Base-by-base conservation (phyloP, 2,113 vertebrate species). In the Antigone vipio region DNA sequence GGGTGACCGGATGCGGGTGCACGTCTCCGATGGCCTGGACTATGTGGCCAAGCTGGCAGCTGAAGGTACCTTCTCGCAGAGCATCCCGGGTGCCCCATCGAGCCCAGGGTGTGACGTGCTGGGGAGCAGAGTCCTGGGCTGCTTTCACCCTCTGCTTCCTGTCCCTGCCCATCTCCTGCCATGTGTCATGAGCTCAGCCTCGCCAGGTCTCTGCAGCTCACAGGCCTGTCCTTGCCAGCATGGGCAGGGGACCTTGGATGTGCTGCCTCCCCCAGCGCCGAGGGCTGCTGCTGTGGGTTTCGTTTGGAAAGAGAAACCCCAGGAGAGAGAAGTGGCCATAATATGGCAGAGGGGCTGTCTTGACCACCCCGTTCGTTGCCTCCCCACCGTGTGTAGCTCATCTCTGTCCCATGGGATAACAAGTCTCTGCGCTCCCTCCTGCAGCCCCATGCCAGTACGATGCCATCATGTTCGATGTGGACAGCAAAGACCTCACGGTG, bases 381-480 rank as follows among this genome's bases (percentile, higher is more conserved):
- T 81, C 44, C 30, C 8, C 9, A 12, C 17, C 0, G 0, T 49
- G 47, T 3, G 1, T 44, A n/a, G 38, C 21, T 89, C 52, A 19
- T 6, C 22, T 44, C 22, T 83, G 20, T 52, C 32, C 55, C 27
- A 15, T 2, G 14, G 50, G 34, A 32, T 93, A 45, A 86, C 7
- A n/a, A 29, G 16, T 56, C 45, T 79, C 40, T 79, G 52, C 9
- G 13, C 30, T 91, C 29, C 24, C 38, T 96, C 73, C 87, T 47
- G 15, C 92, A 99, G 99, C 96, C 4, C 82, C 69, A 79, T 97
- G 97, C 66, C 89, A 19, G 60, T 99, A 99, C 9, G 98, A 99
- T 14, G 98, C 97, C 49, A 49, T 99, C 86, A 99, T 99, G 98
- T 99, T 99, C 16, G 99, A 99, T 52, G 99, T 99, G 26, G 99